Percentiles rank a stretch among this genome's conserved stretches.
These are phyloP conservation scores for Oncorhynchus clarkii DNA, from an alignment of 2,113 vertebrate species.

Conservation along the genomic window DNA sequence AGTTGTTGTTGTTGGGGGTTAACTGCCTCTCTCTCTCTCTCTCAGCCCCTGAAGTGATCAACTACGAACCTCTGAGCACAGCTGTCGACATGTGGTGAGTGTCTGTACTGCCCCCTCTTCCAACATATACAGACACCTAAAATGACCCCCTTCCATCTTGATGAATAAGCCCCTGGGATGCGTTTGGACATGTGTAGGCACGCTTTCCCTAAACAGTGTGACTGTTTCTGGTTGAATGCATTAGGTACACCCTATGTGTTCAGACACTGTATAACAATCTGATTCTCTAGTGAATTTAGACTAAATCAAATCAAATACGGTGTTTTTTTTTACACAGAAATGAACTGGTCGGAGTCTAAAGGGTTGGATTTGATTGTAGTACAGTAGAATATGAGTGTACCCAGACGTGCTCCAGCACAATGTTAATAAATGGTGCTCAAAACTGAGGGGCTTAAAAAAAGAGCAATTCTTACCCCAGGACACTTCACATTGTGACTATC, in stretches of 20 bases:
- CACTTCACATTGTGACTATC: too few species aligned
- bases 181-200: not conserved
- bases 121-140: not conserved
- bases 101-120: slow-evolving; percentile 16
- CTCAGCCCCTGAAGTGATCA: slow-evolving; percentile 76
- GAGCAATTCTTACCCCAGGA: too few species aligned
- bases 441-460: not conserved
- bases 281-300: too few species aligned
- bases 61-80: slow-evolving; percentile 67
- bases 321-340: not conserved
- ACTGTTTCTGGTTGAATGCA: not conserved
- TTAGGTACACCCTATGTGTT: not conserved
- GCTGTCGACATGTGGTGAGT: slow-evolving; percentile 80
- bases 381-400: too few species aligned
- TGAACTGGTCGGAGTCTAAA: not conserved
- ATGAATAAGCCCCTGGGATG: not conserved
- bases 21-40: not conserved
- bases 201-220: not conserved
- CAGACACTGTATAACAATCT: not conserved
- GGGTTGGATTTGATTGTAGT: too few species aligned
- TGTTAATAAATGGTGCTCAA: not conserved
- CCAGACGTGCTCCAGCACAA: too few species aligned
- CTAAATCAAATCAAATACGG: too few species aligned
- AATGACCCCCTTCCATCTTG: too few species aligned
- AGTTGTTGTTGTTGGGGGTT: too few species aligned